phyloP scores from a whole-genome alignment of 2,113 vertebrate genomes.

The Azemiops feae region DNA sequence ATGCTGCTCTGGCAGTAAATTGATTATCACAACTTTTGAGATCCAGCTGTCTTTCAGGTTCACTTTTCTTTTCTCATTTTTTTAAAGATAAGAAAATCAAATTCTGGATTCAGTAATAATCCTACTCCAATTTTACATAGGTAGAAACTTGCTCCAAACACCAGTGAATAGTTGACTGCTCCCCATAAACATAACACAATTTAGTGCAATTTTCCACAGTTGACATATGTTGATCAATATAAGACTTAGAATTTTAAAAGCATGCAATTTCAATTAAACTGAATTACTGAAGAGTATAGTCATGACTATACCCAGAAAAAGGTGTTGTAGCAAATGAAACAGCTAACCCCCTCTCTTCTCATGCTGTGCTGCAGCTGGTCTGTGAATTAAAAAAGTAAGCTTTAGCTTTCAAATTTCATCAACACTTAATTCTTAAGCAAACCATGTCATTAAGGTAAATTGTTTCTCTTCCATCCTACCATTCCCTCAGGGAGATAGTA shows the following conservation, averaged over 20 bases:
- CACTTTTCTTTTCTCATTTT: not conserved
- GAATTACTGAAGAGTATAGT: conserved; percentile 64
- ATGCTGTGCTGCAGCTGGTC: conserved; percentile 41
- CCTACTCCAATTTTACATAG: conserved; percentile 48
- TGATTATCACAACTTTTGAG: conserved; percentile 1
- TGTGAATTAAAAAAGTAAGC: conserved; percentile 39
- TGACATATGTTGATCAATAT: conserved; percentile 72
- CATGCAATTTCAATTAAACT: conserved; percentile 73
- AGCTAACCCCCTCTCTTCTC: conserved; percentile 27
- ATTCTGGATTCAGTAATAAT: conserved; percentile 55
- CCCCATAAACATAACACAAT: conserved; percentile 65
- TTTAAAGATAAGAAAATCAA: conserved; percentile 60
- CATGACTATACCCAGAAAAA: conserved; percentile 44
- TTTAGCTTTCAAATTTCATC: conserved; percentile 49
- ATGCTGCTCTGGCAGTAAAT: not conserved
- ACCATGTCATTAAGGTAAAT: conserved; percentile 26
- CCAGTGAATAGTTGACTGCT: conserved; percentile 61
- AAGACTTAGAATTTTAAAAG: conserved; percentile 69
- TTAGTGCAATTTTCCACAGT: conserved; percentile 71
- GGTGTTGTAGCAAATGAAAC: conserved; percentile 58
- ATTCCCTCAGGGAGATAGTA: not conserved
- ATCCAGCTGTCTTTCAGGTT: not conserved
- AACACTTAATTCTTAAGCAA: conserved; percentile 47
- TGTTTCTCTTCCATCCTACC: conserved; percentile 33
- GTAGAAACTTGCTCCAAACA: conserved; percentile 64